phyloP scores from a whole-genome alignment of 1,140 invertebrate genomes.

The Anthonomus grandis region DNA sequence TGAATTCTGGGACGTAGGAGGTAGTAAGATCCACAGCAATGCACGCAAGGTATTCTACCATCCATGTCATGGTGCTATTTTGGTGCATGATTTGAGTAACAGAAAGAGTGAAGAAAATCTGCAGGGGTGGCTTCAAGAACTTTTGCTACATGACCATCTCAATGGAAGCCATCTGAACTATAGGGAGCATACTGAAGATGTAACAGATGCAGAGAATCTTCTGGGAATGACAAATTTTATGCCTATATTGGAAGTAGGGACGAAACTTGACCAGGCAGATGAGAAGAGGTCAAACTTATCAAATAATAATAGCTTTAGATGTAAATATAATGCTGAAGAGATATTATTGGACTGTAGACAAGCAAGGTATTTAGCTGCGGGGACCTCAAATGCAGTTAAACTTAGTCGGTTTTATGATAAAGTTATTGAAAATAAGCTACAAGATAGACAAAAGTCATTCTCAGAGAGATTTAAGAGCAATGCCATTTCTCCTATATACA shows the following conservation, averaged over 20 bases:
- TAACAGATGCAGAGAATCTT: conserved; percentile 86
- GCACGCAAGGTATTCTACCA: conserved; percentile 90
- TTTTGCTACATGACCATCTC: conserved; percentile 73
- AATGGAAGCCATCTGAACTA: conserved; percentile 3
- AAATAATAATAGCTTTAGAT: conserved; percentile 59
- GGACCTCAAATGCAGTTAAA: conserved; percentile 88
- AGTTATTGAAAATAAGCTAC: conserved; percentile 52
- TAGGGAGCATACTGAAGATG: conserved; percentile 55
- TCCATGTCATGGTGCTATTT: conserved; percentile 78
- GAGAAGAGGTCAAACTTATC: conserved; percentile 59
- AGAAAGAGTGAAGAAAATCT: conserved; percentile 93
- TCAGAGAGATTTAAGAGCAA: conserved; percentile 37
- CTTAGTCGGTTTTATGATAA: conserved; percentile 92
- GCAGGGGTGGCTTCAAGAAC: conserved; percentile 88
- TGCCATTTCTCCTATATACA: conserved; percentile 35
- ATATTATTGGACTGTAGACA: conserved; percentile 83
- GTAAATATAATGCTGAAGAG: conserved; percentile 92
- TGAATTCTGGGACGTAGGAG: conserved; percentile 95
- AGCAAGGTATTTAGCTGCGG: conserved; percentile 81
- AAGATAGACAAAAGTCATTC: conserved; percentile 29
- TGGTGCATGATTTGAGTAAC: conserved; percentile 96
- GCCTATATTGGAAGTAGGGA: conserved; percentile 90
- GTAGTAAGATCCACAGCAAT: conserved; percentile 87
- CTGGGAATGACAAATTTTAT: conserved; percentile 73
- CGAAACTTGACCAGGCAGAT: conserved; percentile 82